phyloP scores from a whole-genome alignment of 2,888 invertebrate species.

The Lordiphosa fenestrarum region DNA sequence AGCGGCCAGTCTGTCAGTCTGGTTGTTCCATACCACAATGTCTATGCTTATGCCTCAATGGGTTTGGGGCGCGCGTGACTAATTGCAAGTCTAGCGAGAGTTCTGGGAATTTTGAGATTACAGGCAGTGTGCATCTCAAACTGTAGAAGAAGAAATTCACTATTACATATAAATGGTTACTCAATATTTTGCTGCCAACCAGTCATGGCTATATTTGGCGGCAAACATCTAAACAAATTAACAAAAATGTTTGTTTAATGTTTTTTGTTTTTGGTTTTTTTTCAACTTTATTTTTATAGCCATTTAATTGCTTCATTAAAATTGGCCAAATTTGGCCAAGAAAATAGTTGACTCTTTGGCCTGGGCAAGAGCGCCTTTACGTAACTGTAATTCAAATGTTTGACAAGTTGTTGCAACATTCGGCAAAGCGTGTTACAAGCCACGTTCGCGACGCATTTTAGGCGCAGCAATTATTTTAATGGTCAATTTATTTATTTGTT shows the following conservation, averaged over 20 bases:
- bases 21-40: slow-evolving; percentile 56
- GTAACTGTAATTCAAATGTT: slow-evolving; percentile 76
- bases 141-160: slow-evolving; percentile 1
- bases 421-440: slow-evolving; percentile 67
- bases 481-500: slow-evolving; percentile 76
- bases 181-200: too few relatives aligned
- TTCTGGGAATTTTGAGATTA: slow-evolving; percentile 38
- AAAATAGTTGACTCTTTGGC: slow-evolving; percentile 18
- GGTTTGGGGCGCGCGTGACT: slow-evolving; percentile 66
- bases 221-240: slow-evolving; percentile 43
- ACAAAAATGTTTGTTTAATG: slow-evolving; percentile 16
- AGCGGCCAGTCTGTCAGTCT: slow-evolving; percentile 25
- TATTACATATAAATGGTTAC: background rate
- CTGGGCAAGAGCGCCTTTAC: slow-evolving; percentile 41
- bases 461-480: slow-evolving; percentile 76
- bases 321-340: slow-evolving; percentile 75
- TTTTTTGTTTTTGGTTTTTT: slow-evolving; percentile 26
- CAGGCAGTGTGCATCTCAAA: background rate
- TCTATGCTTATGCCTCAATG: slow-evolving; percentile 67
- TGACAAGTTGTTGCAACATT: slow-evolving; percentile 75
- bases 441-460: slow-evolving; percentile 68
- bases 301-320: slow-evolving; percentile 78
- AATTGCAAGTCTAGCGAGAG: slow-evolving; percentile 67
- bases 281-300: slow-evolving; percentile 45
- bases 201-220: slow-evolving; percentile 14